Percentiles rank a stretch among this genome's conserved stretches.
Conservation (phyloP, 1,140 invertebrate genomes). For the Mercenaria mercenaria region DNA sequence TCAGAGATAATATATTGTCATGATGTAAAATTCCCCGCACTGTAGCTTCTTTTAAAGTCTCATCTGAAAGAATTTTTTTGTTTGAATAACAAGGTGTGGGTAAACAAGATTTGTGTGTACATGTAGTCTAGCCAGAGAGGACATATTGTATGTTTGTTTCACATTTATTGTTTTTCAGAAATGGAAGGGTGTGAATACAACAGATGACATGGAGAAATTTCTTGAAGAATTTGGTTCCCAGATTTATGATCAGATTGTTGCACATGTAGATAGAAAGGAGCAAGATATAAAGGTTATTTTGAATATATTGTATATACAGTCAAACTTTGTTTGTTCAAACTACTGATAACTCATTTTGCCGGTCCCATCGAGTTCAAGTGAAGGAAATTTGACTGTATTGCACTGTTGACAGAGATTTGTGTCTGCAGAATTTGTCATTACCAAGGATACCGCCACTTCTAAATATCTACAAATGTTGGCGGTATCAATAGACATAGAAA, state of each 20-base stretch:
- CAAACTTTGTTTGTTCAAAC: not conserved
- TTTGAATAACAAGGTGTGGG: no score
- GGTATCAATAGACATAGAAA: not conserved
- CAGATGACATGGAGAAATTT: slow-evolving; percentile 47
- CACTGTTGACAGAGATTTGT: not conserved
- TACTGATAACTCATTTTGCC: not conserved
- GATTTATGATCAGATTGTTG: slow-evolving; percentile 57
- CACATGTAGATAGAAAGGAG: slow-evolving; percentile 50
- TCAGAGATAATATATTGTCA: no score
- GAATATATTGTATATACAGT: not conserved
- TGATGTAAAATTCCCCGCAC: no score
- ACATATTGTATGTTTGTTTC: no score
- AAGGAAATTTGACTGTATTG: no score
- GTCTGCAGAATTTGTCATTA: not conserved
- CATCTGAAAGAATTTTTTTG: no score
- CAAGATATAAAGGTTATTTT: slow-evolving; percentile 46
- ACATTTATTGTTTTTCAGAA: no score
- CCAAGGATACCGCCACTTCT: not conserved
- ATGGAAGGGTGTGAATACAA: slow-evolving; percentile 30
- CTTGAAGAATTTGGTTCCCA: slow-evolving; percentile 53
- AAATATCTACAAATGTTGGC: not conserved
- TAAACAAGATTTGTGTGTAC: no score
- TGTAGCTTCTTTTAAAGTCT: no score
- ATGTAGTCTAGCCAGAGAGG: no score
- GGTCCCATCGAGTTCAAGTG: not conserved